phyloP scores from a whole-genome alignment of 2,113 vertebrate genomes.

The Emberiza fucata region DNA sequence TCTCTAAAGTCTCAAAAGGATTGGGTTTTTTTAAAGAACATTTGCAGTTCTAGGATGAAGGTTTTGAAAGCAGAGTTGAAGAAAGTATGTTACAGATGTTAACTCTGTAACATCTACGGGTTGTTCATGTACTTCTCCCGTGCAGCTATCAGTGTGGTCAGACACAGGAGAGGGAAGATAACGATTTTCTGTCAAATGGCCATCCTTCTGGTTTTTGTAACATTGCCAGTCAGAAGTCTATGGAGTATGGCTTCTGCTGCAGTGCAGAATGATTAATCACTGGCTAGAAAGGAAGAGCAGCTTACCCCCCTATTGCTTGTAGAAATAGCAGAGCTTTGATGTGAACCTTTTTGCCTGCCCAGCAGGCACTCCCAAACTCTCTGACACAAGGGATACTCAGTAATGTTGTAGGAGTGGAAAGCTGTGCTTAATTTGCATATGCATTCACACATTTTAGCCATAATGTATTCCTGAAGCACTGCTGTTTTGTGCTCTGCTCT shows the following conservation, averaged over 20 bases:
- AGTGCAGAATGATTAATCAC: conserved; percentile 61
- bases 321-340: conserved; percentile 33
- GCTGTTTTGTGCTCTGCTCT: not conserved
- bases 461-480: not conserved
- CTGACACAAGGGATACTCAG: not conserved
- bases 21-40: not conserved
- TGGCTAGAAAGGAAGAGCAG: not conserved
- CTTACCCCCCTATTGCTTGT: not conserved
- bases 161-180: conserved; percentile 11
- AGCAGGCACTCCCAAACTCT: not conserved
- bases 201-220: conserved; percentile 22
- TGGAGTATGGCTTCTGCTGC: conserved; percentile 14
- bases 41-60: not conserved
- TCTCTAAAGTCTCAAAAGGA: not conserved
- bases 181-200: conserved; percentile 57
- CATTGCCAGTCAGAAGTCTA: not conserved
- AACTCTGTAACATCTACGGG: conserved; percentile 12
- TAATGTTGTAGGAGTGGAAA: not conserved
- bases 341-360: not conserved
- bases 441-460: not conserved
- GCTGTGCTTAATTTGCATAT: not conserved
- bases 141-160: conserved; percentile 26
- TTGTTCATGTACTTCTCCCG: conserved; percentile 33
- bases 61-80: not conserved
- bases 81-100: not conserved